These are phyloP conservation scores for Mastigias papua DNA, from an alignment of 30 jellyfish, hydroid and myxozoan genomes.

Conservation along the genomic window DNA sequence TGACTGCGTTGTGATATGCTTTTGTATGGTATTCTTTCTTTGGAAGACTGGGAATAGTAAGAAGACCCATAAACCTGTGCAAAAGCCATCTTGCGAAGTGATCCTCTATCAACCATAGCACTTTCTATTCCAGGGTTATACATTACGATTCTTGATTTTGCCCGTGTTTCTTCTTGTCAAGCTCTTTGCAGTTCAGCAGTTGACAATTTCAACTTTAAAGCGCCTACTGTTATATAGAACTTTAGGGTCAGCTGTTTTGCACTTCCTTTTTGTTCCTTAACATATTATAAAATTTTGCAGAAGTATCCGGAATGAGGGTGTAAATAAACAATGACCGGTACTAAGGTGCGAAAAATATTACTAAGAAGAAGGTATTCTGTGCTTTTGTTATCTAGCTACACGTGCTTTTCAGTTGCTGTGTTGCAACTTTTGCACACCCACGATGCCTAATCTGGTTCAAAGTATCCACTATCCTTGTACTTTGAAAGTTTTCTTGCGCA, in stretches of 20 bases:
- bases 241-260: slow-evolving; percentile 15
- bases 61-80: slow-evolving; percentile 46
- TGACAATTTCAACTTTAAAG: neutral
- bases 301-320: neutral
- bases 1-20: slow-evolving; percentile 21
- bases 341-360: neutral
- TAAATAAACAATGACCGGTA: neutral
- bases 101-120: slow-evolving; percentile 33
- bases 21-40: slow-evolving; percentile 38
- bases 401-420: neutral
- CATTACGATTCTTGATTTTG: neutral
- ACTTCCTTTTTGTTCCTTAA: neutral
- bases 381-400: neutral
- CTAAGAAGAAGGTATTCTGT: neutral
- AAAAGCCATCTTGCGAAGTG: slow-evolving; percentile 61
- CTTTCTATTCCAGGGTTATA: slow-evolving; percentile 31
- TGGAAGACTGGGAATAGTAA: neutral
- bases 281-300: neutral
- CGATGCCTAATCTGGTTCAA: neutral
- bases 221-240: neutral
- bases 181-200: neutral
- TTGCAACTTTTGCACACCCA: neutral
- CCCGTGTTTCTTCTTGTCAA: neutral
- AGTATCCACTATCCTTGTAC: neutral
- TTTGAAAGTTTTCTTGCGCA: neutral